Conservation (phyloP, 2,888 invertebrate species). For the Drosophila rellima region DNA sequence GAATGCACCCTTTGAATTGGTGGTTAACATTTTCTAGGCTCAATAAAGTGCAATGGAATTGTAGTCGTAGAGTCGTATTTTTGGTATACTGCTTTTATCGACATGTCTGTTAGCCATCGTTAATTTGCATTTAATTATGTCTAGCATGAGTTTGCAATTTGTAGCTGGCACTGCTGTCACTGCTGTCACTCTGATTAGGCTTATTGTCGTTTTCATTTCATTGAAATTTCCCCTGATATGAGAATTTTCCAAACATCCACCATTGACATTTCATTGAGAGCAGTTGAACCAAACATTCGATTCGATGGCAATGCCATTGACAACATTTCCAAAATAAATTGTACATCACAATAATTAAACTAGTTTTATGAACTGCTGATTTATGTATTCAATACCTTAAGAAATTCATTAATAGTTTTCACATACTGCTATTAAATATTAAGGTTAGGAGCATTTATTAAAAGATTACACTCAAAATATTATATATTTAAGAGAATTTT, state of each 20-base stretch:
- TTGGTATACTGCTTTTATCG: constrained; percentile 6
- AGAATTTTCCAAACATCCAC: constrained; percentile 14
- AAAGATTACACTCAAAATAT: neutral
- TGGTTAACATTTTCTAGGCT: neutral
- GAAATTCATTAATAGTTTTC: neutral
- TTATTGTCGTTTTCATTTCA: constrained; percentile 89
- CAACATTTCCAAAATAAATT: neutral
- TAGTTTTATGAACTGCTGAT: neutral
- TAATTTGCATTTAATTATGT: constrained; percentile 68
- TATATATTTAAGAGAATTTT: neutral
- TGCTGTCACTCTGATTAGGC: constrained; percentile 90
- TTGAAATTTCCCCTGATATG: constrained; percentile 89
- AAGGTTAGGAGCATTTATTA: neutral
- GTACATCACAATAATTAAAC: neutral
- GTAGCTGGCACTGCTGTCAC: constrained; percentile 91
- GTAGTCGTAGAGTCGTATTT: neutral
- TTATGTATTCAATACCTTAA: neutral
- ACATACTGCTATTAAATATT: neutral
- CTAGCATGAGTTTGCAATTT: constrained; percentile 86
- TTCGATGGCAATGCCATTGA: neutral
- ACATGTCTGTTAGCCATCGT: constrained; percentile 26
- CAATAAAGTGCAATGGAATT: constrained; percentile 4
- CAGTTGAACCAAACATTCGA: neutral
- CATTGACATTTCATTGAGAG: constrained; percentile 1
- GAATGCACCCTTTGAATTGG: constrained; percentile 8